Evolutionary conservation across 2,888 invertebrate species (phyloP), one percentile per base, ranked within the genome.

Genomic region (Epirrhoe alternata): DNA sequence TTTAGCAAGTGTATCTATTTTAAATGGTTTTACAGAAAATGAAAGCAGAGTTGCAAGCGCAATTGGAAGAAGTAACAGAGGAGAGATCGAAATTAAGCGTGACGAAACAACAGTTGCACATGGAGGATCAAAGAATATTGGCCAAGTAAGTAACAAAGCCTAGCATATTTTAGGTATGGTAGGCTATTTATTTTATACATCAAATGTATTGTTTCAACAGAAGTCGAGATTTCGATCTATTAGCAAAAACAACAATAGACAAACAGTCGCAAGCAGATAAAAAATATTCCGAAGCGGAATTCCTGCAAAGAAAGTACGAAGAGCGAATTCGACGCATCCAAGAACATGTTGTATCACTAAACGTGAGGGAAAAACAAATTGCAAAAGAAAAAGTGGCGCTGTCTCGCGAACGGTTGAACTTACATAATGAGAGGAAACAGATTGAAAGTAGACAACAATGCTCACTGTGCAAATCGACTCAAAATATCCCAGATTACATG

Each of bases 331-430:
- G 93, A 52, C 89, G 94, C 53, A 88, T 95, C 42, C 95, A 95
- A 79, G 93, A 90, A 67, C 95, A 95, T 68, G 90, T 94, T 2
- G 85, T 92, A 3, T 93, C 94, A 0, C 76, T 95, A 16, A 92
- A 94, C 17, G 79, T 84, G 10, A 89, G 95, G 74, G 95, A 95
- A 70, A 95, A 95, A 74, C 94, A 94, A 72, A 90, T 95, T 45
- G 94, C 95, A 0, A 94, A 91, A 79, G 95, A 95, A 74, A 95
- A 95, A 80, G 93, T 95, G 0, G 86, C 90, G 2, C 75, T 95
- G 8, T 95, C 95, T 0, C 94, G 94, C 73, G 95, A 95, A 78
- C 87, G 95, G 72, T 74, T 95, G 61, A 87, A 87, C 63, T 80
- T 95, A 31, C 94, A 95, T 69, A 94, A 94, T 53, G 90, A 94